Base-by-base conservation (phyloP, 2,113 vertebrate species). In the Nesoenas mayeri region DNA sequence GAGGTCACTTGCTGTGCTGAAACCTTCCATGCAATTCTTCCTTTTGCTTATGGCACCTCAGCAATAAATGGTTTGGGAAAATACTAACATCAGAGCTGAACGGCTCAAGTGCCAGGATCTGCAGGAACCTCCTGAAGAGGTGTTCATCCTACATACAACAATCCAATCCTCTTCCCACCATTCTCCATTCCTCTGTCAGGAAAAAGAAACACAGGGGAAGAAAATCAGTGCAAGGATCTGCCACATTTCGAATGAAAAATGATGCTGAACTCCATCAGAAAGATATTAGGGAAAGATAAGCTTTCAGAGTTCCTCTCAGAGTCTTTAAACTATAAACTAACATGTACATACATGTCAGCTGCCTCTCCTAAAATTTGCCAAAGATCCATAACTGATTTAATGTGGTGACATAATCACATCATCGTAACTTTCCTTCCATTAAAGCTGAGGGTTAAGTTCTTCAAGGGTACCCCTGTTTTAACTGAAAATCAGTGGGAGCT, bases 161-260 rank as follows among this genome's bases (percentile, higher is more conserved):
- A 5, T 5, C 8, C 6, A 12, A 4, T 0, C 15, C 5, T 61
- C 53, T 72, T 78, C 31, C 58, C 65, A 29, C 14, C 5, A 0
- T 25, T 75, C 12, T 11, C 53, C 48, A 4, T 6, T 47, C 6
- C 13, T 70, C 58, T 29, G 11, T 34, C 57, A 79, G 12, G 66
- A 81, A 71, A 78, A 64, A 8, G 17, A 50, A 42, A 34, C 13
- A 47, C 25, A 2, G 26, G 7, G 20, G 71, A 67, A 78, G 5
- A 2, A 79, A 71, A 69, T 38, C 53, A 67, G 4, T 57, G 25
- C 29, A 32, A 11, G 12, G 57, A 69, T 14, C 11, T 12, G 28
- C 48, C 20, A 38, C 38, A 32, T 61, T 83, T 78, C 40, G 78
- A 70, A 57, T 9, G 56, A 42, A 58, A 74, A 48, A 13, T 3